Evolutionary conservation across 2,113 vertebrate species (phyloP), one percentile per base, ranked within the genome.

Genomic region (Forbesichthys papilliferus): DNA sequence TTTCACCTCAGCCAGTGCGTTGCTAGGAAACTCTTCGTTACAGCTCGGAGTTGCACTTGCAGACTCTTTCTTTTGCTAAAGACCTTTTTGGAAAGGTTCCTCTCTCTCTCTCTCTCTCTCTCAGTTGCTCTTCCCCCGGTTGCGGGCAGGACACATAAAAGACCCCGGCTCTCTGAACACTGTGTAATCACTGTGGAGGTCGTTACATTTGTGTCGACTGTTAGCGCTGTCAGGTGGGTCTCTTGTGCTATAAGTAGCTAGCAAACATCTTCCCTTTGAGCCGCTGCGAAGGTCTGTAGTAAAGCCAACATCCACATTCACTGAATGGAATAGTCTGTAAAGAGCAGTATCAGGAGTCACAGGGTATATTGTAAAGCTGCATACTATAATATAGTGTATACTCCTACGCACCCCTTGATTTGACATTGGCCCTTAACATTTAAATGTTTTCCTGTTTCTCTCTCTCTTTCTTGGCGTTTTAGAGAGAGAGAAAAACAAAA

Each of bases 11-110:
- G 66, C 61, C 52, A 73, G 47, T 60, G 69, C 81, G 89, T 91
- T 92, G 89, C 89, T 87, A 81, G 89, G 90, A 82, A 87, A 91
- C 88, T 61, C 70, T 64, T 18, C 9, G 58, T 79, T 78, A 73
- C 74, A 75, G 77, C 78, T 80, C 20, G 12, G 65, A 71, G 76
- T 77, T 87, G 77, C 68, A 72, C 75, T 80, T 74, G 71, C 66
- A 79, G 70, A 48, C 78, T 80, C 60, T 81, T 74, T 83, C 73
- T 79, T 71, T 73, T 72, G 11, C 36, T 42, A 42, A 48, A 59
- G 71, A 75, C 73, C 68, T 83, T 88, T 89, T 42, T 42, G 36
- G 36, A 42, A 42, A 42, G 36, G 36, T 42, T 7, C 36, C 77
- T 84, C 67, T 57, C 71, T 58, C 56, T 33, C 56, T 58, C 55